Evolutionary conservation across 2,888 invertebrate genomes (phyloP).

Genomic region (Agelastica alni): DNA sequence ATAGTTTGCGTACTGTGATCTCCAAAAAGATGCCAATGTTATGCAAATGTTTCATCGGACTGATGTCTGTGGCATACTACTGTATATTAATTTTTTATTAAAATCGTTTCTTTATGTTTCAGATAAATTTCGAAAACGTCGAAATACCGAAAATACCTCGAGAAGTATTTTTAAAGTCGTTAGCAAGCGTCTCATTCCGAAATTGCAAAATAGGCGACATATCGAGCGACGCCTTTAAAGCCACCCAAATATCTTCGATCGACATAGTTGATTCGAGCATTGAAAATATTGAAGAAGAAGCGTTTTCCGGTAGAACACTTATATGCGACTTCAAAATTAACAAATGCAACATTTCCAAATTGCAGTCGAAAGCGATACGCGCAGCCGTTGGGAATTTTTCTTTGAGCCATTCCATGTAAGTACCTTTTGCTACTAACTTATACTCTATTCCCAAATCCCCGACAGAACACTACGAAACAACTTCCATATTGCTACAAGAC

Average conservation of each 20-base stretch:
- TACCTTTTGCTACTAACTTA: too few species aligned
- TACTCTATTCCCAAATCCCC: too few species aligned
- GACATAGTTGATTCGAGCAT: conserved; percentile 67
- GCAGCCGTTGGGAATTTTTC: conserved; percentile 68
- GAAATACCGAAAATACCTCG: conserved; percentile 63
- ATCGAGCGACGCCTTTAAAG: conserved; percentile 67
- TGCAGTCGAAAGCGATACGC: conserved; percentile 65
- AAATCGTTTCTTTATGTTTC: conserved; percentile 51
- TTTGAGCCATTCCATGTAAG: conserved; percentile 67
- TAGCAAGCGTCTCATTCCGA: conserved; percentile 64
- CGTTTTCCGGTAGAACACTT: conserved; percentile 66
- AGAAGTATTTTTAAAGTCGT: conserved; percentile 67
- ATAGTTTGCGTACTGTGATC: too few species aligned
- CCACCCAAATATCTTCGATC: conserved; percentile 67
- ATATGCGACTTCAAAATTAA: conserved; percentile 65
- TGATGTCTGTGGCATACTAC: too few species aligned
- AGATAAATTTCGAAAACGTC: conserved; percentile 70
- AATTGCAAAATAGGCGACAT: conserved; percentile 63
- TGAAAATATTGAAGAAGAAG: conserved; percentile 63
- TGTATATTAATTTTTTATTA: too few species aligned
- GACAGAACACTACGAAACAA: too few species aligned
- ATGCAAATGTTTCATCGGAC: too few species aligned
- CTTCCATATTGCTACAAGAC: too few species aligned
- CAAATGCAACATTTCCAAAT: conserved; percentile 62
- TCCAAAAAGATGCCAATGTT: too few species aligned